Base-by-base conservation (phyloP, 1,140 invertebrate species). In the Cydia pomonella region DNA sequence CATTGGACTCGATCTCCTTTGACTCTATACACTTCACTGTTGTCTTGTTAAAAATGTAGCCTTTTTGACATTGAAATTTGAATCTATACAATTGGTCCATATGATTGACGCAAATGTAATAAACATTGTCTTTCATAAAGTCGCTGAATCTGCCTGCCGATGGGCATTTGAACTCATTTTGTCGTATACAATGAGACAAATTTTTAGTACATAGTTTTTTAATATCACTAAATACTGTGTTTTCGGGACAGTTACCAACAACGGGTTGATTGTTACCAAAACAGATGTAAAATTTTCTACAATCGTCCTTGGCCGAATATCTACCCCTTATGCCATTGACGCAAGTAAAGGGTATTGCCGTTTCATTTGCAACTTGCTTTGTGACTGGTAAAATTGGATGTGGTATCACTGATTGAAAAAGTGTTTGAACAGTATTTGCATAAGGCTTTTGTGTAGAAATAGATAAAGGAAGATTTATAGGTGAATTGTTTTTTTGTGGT, bases 181-280 rank as follows among this genome's bases (percentile, higher is more conserved):
- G 84, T 82, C 87, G 83, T 62, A 88, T 80, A 69, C 91, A 93
- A 77, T 93, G 88, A 18, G 91, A 87, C 38, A 90, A 79, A 73
- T 92, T 92, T 69, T 84, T 89, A 9, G 91, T 91, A 73, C 91
- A 93, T 76, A 88, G 87, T 66, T 91, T 92, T 74, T 77, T 85
- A 64, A 87, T 78, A 44, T 91, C 86, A 77, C 90, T 93, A 47
- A 90, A 93, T 47, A 92, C 89, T 16, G 90, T 90, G 63, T 86
- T 84, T 6, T 62, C 63, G 44, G 90, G 90, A 74, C 91, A 93
- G 41, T 66, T 76, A 33, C 86, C 85, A 29, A 80, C 53, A 27
- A 90, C 78, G 25, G 87, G 85, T 73, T 79, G 29, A n/a, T 38
- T 25, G 73, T 77, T 80, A 33, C 87, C 86, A 16, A 85, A 78